phyloP scores from a whole-genome alignment of 2,888 invertebrate species.

The Sepiola atlantica region DNA sequence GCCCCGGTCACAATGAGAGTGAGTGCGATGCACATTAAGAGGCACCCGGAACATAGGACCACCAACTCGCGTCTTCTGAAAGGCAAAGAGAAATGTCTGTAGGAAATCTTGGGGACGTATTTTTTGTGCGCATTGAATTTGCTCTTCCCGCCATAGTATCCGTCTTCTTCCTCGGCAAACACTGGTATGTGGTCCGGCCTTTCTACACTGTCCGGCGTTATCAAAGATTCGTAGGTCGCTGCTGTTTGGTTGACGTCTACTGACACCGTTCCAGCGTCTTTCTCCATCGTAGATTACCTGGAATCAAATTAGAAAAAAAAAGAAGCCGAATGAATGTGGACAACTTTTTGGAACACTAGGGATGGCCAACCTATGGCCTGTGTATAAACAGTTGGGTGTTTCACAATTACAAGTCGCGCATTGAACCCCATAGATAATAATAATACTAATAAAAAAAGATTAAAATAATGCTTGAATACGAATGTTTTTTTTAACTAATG shows the following conservation, averaged over 20 bases:
- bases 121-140: conserved; percentile 43
- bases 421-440: too few relatives aligned
- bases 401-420: too few relatives aligned
- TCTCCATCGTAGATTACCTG: conserved; percentile 41
- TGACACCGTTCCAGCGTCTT: conserved; percentile 38
- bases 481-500: too few relatives aligned
- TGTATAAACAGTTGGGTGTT: too few relatives aligned
- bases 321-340: too few relatives aligned
- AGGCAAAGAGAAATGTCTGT: conserved; percentile 46
- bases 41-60: conserved; percentile 24
- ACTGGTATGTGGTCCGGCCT: conserved; percentile 39
- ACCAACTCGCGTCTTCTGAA: conserved; percentile 44
- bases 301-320: background rate
- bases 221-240: conserved; percentile 42
- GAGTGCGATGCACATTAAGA: conserved; percentile 44
- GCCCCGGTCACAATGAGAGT: conserved; percentile 35
- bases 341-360: too few relatives aligned
- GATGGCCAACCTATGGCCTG: too few relatives aligned
- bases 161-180: conserved; percentile 46
- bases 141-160: conserved; percentile 32
- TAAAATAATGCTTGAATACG: too few relatives aligned
- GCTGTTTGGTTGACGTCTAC: conserved; percentile 43
- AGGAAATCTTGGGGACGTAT: conserved; percentile 46
- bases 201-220: conserved; percentile 35
- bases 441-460: too few relatives aligned